These are phyloP conservation scores for Heliangelus exortis DNA, from an alignment of 2,797 vertebrate species.

Conservation along the genomic window DNA sequence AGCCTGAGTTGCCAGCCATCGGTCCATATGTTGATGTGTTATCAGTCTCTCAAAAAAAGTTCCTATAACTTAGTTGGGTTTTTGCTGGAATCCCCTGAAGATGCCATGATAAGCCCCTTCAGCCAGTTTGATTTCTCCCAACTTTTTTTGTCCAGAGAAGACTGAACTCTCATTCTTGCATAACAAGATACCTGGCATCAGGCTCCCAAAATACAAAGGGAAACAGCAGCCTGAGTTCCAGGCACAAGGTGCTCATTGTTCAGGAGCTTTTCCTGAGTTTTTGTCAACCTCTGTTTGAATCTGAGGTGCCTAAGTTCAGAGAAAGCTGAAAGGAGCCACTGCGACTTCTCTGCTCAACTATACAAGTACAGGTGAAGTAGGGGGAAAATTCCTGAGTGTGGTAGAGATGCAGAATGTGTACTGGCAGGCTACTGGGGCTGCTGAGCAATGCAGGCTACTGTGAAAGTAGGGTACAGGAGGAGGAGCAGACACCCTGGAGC, in stretches of 20 bases:
- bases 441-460: background rate
- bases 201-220: background rate
- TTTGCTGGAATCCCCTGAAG: background rate
- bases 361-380: background rate
- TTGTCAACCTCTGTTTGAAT: background rate
- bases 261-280: background rate
- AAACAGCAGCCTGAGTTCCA: background rate
- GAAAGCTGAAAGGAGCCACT: background rate
- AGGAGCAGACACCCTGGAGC: background rate
- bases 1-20: background rate
- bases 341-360: background rate
- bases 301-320: background rate
- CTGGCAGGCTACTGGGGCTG: background rate
- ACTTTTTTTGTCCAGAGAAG: background rate
- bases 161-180: background rate
- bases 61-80: background rate
- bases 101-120: background rate
- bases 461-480: background rate
- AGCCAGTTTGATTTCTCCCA: background rate
- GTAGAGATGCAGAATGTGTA: rapidly evolving
- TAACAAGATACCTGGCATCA: background rate
- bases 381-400: background rate
- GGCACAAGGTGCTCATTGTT: rapidly evolving
- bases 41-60: background rate
- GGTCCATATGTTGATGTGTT: too few relatives aligned